phyloP scores from a whole-genome alignment of 1,140 invertebrate genomes.

The Ladona fulva region DNA sequence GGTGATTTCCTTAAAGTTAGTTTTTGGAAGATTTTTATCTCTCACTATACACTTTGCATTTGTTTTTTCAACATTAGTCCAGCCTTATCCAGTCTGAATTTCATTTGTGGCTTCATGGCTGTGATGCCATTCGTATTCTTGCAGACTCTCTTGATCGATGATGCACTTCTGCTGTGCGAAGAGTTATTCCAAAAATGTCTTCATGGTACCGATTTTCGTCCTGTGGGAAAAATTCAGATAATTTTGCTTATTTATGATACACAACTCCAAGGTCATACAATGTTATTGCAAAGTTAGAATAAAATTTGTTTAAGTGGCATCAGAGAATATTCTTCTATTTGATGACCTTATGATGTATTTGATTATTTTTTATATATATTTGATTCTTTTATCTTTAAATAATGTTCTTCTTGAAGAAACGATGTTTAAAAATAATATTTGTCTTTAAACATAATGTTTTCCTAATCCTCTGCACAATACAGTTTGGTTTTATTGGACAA shows the following conservation, averaged over 20 bases:
- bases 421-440: too few relatives aligned
- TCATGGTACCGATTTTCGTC: conserved; percentile 92
- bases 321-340: background rate
- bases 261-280: background rate
- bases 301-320: background rate
- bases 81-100: background rate
- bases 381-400: background rate
- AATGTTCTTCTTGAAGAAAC: too few relatives aligned
- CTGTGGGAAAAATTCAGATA: conserved; percentile 38
- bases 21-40: background rate
- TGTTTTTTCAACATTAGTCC: background rate
- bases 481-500: too few relatives aligned
- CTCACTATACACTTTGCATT: background rate
- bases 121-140: conserved; percentile 61
- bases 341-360: background rate
- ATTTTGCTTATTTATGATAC: background rate
- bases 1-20: background rate
- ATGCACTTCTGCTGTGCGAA: conserved; percentile 80
- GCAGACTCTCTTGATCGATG: conserved; percentile 73
- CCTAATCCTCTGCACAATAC: too few relatives aligned
- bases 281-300: background rate
- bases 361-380: background rate
- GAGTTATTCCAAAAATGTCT: conserved; percentile 92
- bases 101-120: conserved; percentile 15
- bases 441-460: too few relatives aligned